Base-by-base conservation (phyloP, 2,888 invertebrate genomes). In the Melipona beecheii region DNA sequence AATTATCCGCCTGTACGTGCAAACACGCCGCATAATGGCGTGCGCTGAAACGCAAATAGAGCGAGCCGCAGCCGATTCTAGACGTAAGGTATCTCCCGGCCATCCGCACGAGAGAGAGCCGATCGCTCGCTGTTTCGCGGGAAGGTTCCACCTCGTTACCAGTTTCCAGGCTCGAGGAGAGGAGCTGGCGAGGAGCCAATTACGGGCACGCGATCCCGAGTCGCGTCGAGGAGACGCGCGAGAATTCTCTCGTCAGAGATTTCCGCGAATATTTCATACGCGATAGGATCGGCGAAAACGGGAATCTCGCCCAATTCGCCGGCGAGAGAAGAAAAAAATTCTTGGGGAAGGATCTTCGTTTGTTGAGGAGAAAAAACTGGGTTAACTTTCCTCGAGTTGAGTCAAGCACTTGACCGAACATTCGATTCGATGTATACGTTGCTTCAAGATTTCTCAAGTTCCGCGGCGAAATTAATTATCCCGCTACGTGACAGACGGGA, bases 391-490 rank as follows among this genome's bases (percentile, higher is more conserved):
- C n/a, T 24, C 13, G n/a, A 58, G 56, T n/a, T n/a, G 2, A 58
- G 15, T 27, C 1, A 27, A 58, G 24, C 56, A 15, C 2, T n/a
- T n/a, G 15, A 58, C 24, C 24, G 15, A n/a, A n/a, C 15, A 1
- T 27, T 27, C 27, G 15, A n/a, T 0, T 15, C 4, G 56, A n/a
- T 24, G 15, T n/a, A 13, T 4, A 1, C 2, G 43, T 43, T 60
- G 4, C 19, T 60, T 60, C n/a, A 13, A 31, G 31, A 17, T n/a
- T 70, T 9, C 15, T 17, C 2, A 2, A 72, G 58, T 89, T 91
- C 88, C 87, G 89, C 83, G 90, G 91, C 86, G 87, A 91, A 93
- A 93, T 93, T 93, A 93, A 93, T 93, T 93, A 93, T 91, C 88
- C 88, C 83, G 92, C 93, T 93, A 93, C 93, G 93, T 92, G 56